These are phyloP conservation scores for Sylvietta virens DNA, from an alignment of 2,113 vertebrate genomes.

Conservation along the genomic window DNA sequence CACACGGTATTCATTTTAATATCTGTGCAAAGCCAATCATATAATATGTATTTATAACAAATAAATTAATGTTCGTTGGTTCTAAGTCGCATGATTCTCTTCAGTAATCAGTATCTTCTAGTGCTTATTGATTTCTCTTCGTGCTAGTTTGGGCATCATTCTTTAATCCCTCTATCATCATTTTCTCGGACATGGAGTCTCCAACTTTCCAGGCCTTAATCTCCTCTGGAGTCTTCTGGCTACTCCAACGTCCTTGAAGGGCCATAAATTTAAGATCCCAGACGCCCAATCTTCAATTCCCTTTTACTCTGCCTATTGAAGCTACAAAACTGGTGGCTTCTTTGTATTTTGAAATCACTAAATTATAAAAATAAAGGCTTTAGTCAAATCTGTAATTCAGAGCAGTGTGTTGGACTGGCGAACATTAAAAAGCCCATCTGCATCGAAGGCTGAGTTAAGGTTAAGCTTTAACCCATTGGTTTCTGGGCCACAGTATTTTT, in stretches of 20 bases:
- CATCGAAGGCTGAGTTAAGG: background rate
- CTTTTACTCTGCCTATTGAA: background rate
- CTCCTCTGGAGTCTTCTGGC: no score
- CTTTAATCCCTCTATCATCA: no score
- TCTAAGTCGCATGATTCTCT: background rate
- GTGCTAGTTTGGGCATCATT: background rate
- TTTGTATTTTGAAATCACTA: background rate
- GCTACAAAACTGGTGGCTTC: background rate
- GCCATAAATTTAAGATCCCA: background rate
- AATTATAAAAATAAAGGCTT: background rate
- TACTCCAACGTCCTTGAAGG: no score
- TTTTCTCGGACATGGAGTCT: background rate
- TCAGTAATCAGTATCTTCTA: fast-evolving
- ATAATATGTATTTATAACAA: no score
- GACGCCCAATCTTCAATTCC: background rate
- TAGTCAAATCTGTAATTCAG: fast-evolving
- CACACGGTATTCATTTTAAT: no score
- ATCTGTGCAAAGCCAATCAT: no score
- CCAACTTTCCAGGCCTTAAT: background rate
- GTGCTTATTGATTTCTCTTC: background rate
- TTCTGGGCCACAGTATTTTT: background rate
- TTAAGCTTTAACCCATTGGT: no score
- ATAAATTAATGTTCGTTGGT: background rate
- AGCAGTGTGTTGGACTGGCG: background rate
- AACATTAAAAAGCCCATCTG: background rate